Percentiles rank a stretch among this genome's conserved stretches.
Evolutionary conservation across 2,888 invertebrate genomes (phyloP).

Genomic region (Stictocephala bisonia): DNA sequence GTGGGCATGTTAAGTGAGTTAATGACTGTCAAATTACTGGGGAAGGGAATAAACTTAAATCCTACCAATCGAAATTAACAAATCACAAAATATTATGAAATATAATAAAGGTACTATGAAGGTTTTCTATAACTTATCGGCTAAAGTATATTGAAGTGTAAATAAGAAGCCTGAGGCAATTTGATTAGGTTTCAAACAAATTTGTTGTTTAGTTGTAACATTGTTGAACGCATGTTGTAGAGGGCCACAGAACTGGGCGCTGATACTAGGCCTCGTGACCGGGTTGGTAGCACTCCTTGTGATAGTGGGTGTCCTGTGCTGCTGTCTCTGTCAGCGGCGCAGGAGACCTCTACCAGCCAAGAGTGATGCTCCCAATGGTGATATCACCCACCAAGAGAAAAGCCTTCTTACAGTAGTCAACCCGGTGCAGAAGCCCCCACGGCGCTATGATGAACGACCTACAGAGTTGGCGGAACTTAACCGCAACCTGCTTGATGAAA

Average conservation of each 20-base stretch:
- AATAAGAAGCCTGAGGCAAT: background rate
- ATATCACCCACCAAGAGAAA: conserved; percentile 84
- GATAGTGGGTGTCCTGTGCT: conserved; percentile 67
- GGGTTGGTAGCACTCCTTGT: conserved; percentile 67
- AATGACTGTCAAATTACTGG: no score
- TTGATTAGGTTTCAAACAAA: background rate
- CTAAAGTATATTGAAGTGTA: no score
- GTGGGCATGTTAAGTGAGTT: no score
- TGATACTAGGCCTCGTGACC: conserved; percentile 66
- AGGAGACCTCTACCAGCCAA: conserved; percentile 64
- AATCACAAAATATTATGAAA: no score
- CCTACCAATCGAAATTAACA: no score
- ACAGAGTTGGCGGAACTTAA: conserved; percentile 87
- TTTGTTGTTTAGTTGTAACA: background rate
- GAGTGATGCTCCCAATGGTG: conserved; percentile 72
- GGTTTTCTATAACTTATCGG: no score
- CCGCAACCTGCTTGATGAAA: conserved; percentile 78
- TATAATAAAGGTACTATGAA: no score
- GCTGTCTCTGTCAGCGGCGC: conserved; percentile 69
- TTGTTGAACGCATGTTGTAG: background rate
- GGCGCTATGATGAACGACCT: conserved; percentile 79
- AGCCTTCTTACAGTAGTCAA: conserved; percentile 86
- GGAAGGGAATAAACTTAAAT: no score
- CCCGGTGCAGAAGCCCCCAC: conserved; percentile 85
- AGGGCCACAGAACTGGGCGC: conserved; percentile 64